Base-by-base conservation (phyloP, 1,140 invertebrate genomes). In the Micrasema minimum region DNA sequence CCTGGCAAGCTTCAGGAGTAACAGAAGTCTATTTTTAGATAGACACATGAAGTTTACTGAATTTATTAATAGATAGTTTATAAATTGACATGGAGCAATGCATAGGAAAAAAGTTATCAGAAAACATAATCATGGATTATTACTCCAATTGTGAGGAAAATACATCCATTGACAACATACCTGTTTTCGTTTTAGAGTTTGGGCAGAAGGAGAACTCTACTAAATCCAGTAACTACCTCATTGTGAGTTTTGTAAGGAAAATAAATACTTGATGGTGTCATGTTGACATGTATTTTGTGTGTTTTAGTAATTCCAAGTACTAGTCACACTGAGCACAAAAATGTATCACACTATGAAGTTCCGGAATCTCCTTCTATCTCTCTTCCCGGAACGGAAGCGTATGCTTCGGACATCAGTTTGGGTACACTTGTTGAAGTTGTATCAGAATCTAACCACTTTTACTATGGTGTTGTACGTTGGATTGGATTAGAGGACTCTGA, bases 401-500 rank as follows among this genome's bases (percentile, higher is more conserved):
- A 79, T 66, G 76, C 78, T 43, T 76, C 77, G 46, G 88, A 90
- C 72, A 86, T 93, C 35, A 88, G 88, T n/a, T 83, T 93, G 14
- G 92, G 91, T 9, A 91, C 90, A 11, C 81, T 92, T 70, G 92
- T 94, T 1, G 91, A 94, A 82, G 89, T 94, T 10, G 84, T 84
- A 7, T 87, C 85, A 22, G 86, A 87, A 75, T 82, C 87, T n/a
- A 81, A 81, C 78, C 80, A 84, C 85, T 74, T 86, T 82, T 80
- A 85, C 78, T 92, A 91, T 84, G 95, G 95, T 53, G 90, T 97
- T 9, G 91, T 97, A 70, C 88, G 91, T 79, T 97, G 95, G 95
- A 92, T 96, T 78, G 94, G 95, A 4, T 83, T 85, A 37, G 78
- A 80, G 84, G 74, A 89, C 88, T 79, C 91, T 91, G 78, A 89